phyloP scores from a whole-genome alignment of 2,113 vertebrate species.

The Strix aluco region DNA sequence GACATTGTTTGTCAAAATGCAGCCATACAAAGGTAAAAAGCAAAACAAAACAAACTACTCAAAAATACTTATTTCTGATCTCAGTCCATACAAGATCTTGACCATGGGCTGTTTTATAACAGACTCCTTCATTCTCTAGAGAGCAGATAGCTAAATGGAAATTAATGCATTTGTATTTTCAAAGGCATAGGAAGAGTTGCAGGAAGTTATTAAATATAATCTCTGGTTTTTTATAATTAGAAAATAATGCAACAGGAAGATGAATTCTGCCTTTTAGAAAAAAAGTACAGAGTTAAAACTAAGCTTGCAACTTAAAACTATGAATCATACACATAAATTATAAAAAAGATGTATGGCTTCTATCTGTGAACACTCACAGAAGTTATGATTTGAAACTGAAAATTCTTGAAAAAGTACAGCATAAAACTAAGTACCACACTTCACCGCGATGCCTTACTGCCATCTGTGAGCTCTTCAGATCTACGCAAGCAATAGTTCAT shows the following conservation, averaged over 20 bases:
- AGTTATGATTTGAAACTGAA: neutral
- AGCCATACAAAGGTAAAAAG: neutral
- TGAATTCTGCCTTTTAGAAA: neutral
- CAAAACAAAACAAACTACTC: neutral
- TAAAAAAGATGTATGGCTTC: neutral
- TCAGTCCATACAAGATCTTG: neutral
- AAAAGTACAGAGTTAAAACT: neutral
- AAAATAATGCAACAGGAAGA: neutral
- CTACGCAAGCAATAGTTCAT: neutral
- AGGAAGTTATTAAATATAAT: neutral
- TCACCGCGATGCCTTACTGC: neutral
- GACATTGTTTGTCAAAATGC: neutral
- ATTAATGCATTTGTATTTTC: neutral
- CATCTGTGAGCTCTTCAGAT: neutral
- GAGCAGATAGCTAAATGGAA: neutral
- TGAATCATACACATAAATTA: neutral
- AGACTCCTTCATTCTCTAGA: neutral
- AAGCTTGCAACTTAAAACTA: neutral
- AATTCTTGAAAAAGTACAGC: neutral
- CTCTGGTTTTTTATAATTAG: neutral
- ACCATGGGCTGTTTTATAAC: neutral
- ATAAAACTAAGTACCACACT: neutral
- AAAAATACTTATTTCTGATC: neutral
- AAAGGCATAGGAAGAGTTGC: neutral
- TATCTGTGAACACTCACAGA: neutral